A percentile compares a stretch with the other conserved stretches of the same genome.
Evolutionary conservation across 2,797 vertebrate species (phyloP).

Genomic region (Coluber constrictor): DNA sequence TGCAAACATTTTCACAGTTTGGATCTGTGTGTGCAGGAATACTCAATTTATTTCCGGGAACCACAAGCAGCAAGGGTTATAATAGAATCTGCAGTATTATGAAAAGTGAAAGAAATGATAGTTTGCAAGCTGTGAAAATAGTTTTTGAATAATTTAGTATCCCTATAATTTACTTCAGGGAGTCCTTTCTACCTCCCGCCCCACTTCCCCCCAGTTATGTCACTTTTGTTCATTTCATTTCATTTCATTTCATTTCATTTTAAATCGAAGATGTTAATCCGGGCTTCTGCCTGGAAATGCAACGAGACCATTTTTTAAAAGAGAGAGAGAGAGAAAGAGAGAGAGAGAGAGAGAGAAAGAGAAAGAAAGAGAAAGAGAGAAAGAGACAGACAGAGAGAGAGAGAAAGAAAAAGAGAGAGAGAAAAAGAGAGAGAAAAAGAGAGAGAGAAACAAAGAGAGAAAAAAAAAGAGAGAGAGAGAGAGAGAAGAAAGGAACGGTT

Average conservation of each 20-base stretch:
- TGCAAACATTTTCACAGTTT: not conserved
- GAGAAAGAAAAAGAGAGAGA: no score
- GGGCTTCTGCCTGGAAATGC: not conserved
- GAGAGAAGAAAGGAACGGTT: not conserved
- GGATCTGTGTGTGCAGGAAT: not conserved
- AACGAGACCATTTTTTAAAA: not conserved
- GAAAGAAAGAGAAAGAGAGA: no score
- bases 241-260: conserved; percentile 1
- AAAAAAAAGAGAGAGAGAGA: not conserved
- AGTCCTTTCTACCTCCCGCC: fast-evolving
- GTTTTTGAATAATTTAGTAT: conserved; percentile 19
- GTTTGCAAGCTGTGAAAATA: not conserved
- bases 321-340: no score
- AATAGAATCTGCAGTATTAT: not conserved
- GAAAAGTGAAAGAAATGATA: conserved; percentile 3
- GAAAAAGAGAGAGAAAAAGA: no score
- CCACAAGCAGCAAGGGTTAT: not conserved
- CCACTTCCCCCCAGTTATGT: not conserved
- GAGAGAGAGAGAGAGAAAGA: not conserved
- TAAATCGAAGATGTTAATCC: conserved; percentile 20
- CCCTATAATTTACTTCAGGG: conserved; percentile 19
- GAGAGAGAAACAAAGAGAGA: not conserved
- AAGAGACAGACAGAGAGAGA: no score
- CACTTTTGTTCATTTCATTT: conserved; percentile 9
- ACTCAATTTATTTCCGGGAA: not conserved